These are phyloP conservation scores for Hexactinellida sp. DNA, from an alignment of 37 sponge, comb jelly and placozoan species.

Conservation along the genomic window DNA sequence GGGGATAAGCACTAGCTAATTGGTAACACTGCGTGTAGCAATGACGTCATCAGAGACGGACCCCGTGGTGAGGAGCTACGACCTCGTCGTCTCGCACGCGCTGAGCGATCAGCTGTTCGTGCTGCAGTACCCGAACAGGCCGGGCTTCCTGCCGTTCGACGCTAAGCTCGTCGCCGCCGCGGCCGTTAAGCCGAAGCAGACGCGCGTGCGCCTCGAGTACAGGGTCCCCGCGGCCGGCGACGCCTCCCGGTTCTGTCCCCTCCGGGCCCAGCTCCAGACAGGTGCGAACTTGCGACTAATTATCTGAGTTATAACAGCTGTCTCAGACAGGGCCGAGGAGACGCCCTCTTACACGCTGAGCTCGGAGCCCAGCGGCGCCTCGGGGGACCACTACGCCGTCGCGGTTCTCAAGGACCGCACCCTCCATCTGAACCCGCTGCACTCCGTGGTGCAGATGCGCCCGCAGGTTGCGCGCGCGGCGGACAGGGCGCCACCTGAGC, in stretches of 20 bases:
- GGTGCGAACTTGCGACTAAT: background rate
- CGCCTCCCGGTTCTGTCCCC: background rate
- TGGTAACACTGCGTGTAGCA: too few species aligned
- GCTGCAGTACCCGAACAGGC: slow-evolving; percentile 58
- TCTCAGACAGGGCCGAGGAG: background rate
- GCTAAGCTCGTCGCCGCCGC: slow-evolving; percentile 22
- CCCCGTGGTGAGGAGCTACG: background rate
- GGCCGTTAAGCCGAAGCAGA: slow-evolving; percentile 24
- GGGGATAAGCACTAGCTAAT: too few species aligned
- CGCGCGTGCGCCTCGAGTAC: slow-evolving; percentile 19
- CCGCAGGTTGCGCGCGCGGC: slow-evolving; percentile 24
- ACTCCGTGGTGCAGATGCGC: slow-evolving; percentile 32
- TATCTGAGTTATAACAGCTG: background rate
- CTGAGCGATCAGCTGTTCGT: slow-evolving; percentile 26
- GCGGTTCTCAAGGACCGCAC: background rate
- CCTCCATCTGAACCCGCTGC: slow-evolving; percentile 58
- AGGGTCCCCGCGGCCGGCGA: background rate
- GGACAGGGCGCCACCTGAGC: background rate
- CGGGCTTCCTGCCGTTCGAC: slow-evolving; percentile 31
- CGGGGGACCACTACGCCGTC: background rate
- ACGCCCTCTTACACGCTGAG: background rate
- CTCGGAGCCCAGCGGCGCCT: background rate
- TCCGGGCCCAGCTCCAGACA: background rate
- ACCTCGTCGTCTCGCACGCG: slow-evolving; percentile 38
- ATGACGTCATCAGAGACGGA: background rate